Conservation (phyloP, 2,888 invertebrate species). For the Papilio protenor region DNA sequence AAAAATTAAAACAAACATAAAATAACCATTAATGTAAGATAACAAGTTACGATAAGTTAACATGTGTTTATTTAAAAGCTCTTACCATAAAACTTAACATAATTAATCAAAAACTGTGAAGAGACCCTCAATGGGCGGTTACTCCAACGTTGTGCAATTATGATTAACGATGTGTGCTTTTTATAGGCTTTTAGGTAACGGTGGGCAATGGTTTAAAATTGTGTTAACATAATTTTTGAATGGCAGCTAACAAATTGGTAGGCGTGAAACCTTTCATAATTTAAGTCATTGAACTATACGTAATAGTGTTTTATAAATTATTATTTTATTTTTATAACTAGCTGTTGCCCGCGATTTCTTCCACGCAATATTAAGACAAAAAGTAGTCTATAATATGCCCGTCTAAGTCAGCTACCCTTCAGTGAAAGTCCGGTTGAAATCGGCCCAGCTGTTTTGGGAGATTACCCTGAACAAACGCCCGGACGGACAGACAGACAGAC, state of each 20-base stretch:
- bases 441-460: too few species aligned
- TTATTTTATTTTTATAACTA: too few species aligned
- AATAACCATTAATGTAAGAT: constrained; percentile 1
- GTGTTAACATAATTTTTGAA: constrained; percentile 32
- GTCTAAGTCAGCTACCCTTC: too few species aligned
- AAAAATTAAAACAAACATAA: neutral
- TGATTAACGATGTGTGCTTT: constrained; percentile 37
- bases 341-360: too few species aligned
- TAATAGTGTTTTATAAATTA: neutral
- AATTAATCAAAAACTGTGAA: constrained; percentile 32
- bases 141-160: constrained; percentile 20
- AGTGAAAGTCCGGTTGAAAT: too few species aligned
- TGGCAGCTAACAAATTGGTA: constrained; percentile 25
- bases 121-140: constrained; percentile 30
- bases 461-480: too few species aligned
- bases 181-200: constrained; percentile 29
- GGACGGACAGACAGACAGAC: too few species aligned
- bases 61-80: constrained; percentile 26
- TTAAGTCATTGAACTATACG: constrained; percentile 27
- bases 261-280: constrained; percentile 20
- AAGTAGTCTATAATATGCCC: too few species aligned
- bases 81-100: neutral
- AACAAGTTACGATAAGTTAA: constrained; percentile 26
- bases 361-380: too few species aligned
- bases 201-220: constrained; percentile 15